These are phyloP conservation scores for Mus minutoides DNA, from an alignment of 2,797 vertebrate species.

Conservation along the genomic window DNA sequence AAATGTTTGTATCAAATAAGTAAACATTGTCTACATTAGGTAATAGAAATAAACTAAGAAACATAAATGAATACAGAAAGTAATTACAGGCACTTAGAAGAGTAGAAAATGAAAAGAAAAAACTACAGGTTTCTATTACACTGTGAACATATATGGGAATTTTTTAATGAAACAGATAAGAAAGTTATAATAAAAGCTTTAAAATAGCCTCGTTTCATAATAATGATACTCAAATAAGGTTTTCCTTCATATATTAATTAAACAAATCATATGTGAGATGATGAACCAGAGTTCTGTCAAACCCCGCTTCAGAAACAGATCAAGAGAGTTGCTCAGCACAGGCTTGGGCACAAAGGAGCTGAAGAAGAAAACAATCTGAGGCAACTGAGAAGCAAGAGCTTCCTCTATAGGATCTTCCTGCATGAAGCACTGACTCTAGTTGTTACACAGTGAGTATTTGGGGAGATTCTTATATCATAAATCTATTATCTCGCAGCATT, in stretches of 20 bases:
- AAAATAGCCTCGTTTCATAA: not conserved
- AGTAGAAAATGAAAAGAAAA: not conserved
- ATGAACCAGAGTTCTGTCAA: not conserved
- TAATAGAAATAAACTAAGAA: slow-evolving; percentile 14
- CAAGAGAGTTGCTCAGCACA: not conserved
- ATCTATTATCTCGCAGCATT: not conserved
- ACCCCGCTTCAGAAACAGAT: not conserved
- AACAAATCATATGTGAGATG: not conserved
- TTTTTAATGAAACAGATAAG: not conserved
- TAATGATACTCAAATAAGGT: slow-evolving; percentile 29
- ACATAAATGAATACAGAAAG: not conserved
- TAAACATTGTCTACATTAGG: not conserved
- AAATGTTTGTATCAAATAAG: slow-evolving; percentile 39
- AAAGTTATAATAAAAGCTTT: not conserved
- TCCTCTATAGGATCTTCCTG: not conserved
- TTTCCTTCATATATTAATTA: not conserved
- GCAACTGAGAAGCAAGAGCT: not conserved
- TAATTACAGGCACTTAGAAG: not conserved
- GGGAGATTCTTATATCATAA: too few species aligned
- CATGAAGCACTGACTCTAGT: not conserved
- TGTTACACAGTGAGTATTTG: not conserved
- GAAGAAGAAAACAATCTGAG: not conserved
- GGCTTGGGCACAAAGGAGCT: not conserved
- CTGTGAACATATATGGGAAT: not conserved
- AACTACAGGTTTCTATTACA: not conserved